Percentiles rank a stretch among this genome's conserved stretches.
phyloP scores from a whole-genome alignment of 2,888 invertebrate species.

The Andrena chrysosceles region DNA sequence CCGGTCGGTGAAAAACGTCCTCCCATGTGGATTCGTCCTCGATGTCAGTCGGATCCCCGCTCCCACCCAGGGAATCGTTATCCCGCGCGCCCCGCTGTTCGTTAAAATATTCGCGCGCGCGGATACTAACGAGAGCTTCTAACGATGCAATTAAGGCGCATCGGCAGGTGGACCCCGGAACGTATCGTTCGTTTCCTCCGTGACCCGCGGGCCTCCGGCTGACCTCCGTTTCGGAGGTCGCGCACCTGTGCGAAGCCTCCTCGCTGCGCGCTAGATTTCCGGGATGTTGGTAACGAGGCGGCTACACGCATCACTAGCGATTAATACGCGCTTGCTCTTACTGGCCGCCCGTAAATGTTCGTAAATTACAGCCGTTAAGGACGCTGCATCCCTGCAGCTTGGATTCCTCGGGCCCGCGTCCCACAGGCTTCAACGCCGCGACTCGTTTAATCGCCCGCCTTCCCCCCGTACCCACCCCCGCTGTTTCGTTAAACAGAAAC shows the following conservation, averaged over 20 bases:
- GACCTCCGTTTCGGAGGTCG: conserved; percentile 24
- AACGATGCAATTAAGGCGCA: conserved; percentile 65
- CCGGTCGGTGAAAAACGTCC: background rate
- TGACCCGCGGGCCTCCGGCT: conserved; percentile 31
- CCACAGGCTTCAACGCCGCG: background rate
- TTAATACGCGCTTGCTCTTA: conserved; percentile 17
- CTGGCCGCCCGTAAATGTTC: conserved; percentile 5
- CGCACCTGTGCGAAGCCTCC: conserved; percentile 15
- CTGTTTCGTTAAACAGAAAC: too few relatives aligned
- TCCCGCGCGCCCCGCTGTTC: conserved; percentile 49
- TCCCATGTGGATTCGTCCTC: conserved; percentile 1
- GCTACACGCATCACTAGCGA: conserved; percentile 31
- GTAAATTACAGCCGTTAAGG: conserved; percentile 34
- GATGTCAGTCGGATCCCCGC: conserved; percentile 31
- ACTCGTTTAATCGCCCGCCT: background rate
- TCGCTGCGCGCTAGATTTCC: conserved; percentile 45
- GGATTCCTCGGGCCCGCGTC: background rate
- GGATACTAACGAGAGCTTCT: conserved; percentile 62
- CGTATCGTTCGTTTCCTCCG: conserved; percentile 48
- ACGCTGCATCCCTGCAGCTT: background rate
- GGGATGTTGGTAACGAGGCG: conserved; percentile 46
- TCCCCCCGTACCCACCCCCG: too few relatives aligned
- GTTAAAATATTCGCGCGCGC: conserved; percentile 54
- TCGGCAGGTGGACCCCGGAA: conserved; percentile 61
- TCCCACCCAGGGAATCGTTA: conserved; percentile 40